Base-by-base conservation (phyloP, 2,888 invertebrate species). In the Idaea aversata region DNA sequence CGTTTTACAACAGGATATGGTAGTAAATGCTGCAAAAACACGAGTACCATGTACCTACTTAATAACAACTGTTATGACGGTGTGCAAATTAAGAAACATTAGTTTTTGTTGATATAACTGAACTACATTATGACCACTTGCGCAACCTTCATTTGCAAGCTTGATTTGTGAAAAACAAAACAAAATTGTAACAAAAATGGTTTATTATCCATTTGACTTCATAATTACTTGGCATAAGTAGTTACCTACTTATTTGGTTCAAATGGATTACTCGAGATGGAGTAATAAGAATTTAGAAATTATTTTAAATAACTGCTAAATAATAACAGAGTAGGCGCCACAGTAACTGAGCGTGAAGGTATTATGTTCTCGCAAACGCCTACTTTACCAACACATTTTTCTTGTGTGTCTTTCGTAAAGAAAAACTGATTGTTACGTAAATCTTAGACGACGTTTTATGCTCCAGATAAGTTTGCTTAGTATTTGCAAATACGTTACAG, bases 391-490 rank as follows among this genome's bases (percentile, higher is more conserved):
- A 65, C 69, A 64, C 70, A 72, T 70, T 73, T 74, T 77, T 76
- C 75, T 73, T 74, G 70, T 69, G 64, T 68, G 72, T 76, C 69
- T 71, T 74, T 76, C 74, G 75, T 75, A 77, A 78, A 75, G 78
- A 25, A 80, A 80, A 78, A 78, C 71, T 73, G 35, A 35, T 65
- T 57, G 65, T 86, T 85, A 80, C 79, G 80, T 81, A 84, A 86
- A 72, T 69, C 71, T 74, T 61, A 77, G 71, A 73, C 78, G 79
- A 78, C 76, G 77, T 70, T 77, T 70, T 71, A 74, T 79, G 85
- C 83, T 86, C 86, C 77, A 85, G 75, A 86, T 84, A 80, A 73
- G 64, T 67, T 25, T 69, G 76, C 79, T 81, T 81, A 83, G 76
- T 83, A 77, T 73, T 77, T 78, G 81, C 77, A 70, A 68, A 70